Evolutionary conservation across 1,140 invertebrate genomes (phyloP).

Genomic region (Telenomus remus): DNA sequence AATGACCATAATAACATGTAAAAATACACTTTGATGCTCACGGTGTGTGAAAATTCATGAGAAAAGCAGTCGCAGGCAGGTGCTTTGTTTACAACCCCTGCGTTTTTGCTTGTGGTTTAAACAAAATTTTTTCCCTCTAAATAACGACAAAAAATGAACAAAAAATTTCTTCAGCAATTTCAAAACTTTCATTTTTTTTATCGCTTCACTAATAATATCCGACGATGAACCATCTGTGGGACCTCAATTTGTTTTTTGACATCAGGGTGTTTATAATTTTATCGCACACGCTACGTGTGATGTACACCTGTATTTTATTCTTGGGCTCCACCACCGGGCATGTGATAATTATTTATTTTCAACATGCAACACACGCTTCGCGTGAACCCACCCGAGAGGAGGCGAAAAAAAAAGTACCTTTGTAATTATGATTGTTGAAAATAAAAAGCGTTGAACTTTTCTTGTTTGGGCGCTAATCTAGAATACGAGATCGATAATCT

Average conservation of each 20-base stretch:
- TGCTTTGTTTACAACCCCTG: slow-evolving; percentile 6
- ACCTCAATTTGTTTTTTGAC: too few relatives aligned
- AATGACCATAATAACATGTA: slow-evolving; percentile 14
- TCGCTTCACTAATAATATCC: too few relatives aligned
- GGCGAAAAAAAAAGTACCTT: slow-evolving; percentile 45
- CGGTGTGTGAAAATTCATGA: slow-evolving; percentile 4
- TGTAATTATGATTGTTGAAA: slow-evolving; percentile 44
- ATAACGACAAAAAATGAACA: too few relatives aligned
- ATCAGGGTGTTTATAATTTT: too few relatives aligned
- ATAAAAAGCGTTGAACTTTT: slow-evolving; percentile 32
- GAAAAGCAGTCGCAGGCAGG: slow-evolving; percentile 8
- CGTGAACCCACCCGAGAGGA: too few relatives aligned
- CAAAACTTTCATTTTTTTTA: too few relatives aligned
- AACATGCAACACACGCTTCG: slow-evolving; percentile 55
- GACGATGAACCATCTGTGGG: too few relatives aligned
- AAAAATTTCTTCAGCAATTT: too few relatives aligned
- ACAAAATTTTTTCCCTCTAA: too few relatives aligned
- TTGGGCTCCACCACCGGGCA: too few relatives aligned
- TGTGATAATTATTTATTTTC: slow-evolving; percentile 59
- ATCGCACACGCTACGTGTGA: slow-evolving; percentile 14
- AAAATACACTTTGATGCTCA: slow-evolving; percentile 3
- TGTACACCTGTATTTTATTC: slow-evolving; percentile 62
- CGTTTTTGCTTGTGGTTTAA: neutral
- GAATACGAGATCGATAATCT: slow-evolving; percentile 46
- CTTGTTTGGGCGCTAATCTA: slow-evolving; percentile 3